These are phyloP conservation scores for Chaetodon trifascialis DNA, from an alignment of 2,113 vertebrate genomes.

Conservation along the genomic window DNA sequence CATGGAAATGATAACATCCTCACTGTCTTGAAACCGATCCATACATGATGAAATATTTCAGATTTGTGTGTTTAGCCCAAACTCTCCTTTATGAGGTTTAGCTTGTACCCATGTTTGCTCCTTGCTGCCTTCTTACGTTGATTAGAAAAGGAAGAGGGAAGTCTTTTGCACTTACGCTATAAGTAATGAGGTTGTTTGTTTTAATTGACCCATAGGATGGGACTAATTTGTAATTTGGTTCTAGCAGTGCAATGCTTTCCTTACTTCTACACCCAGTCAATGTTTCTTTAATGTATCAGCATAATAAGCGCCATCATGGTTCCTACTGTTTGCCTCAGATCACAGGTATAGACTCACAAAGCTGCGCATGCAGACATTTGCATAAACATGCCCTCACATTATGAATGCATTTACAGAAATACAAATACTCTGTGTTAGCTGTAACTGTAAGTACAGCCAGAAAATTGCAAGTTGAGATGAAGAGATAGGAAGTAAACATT, in stretches of 20 bases:
- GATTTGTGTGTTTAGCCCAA: slow-evolving; percentile 6
- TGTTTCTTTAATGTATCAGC: not conserved
- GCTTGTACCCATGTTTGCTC: not conserved
- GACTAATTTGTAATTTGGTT: slow-evolving; percentile 5
- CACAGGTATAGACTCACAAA: not conserved
- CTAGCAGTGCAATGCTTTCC: not conserved
- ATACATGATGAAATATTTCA: slow-evolving; percentile 9
- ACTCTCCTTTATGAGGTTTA: not conserved
- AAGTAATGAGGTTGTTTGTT: slow-evolving; percentile 28
- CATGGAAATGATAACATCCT: slow-evolving; percentile 3
- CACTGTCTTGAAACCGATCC: slow-evolving; percentile 17
- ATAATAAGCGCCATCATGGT: not conserved
- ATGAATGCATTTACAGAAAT: not conserved
- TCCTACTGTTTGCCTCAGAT: not conserved
- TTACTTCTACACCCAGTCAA: slow-evolving; percentile 3
- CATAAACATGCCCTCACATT: slow-evolving; percentile 3
- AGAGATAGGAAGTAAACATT: not conserved
- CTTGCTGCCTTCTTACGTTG: not conserved
- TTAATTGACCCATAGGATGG: slow-evolving; percentile 15
- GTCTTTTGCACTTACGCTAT: not conserved
- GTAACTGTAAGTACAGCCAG: not conserved
- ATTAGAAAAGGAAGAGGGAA: not conserved
- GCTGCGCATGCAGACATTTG: not conserved
- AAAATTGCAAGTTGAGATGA: slow-evolving; percentile 2
- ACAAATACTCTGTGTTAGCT: not conserved